phyloP scores from a whole-genome alignment of 2,113 vertebrate genomes.

The Psittacus erithacus region DNA sequence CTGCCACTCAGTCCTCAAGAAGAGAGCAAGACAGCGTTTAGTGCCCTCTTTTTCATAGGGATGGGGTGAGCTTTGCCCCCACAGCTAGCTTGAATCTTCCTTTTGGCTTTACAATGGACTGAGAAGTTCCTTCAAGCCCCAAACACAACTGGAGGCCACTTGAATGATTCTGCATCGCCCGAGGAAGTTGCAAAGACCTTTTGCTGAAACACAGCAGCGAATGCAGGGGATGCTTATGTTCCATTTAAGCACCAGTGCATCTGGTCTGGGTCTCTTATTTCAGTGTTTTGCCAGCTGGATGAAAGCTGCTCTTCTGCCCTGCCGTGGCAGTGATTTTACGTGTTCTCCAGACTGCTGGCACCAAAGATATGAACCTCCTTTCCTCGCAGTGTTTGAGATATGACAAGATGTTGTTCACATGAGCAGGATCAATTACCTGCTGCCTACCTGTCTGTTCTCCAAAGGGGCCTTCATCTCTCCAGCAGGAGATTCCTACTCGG shows the following conservation, averaged over 20 bases:
- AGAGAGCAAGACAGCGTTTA: fast-evolving
- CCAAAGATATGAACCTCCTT: background rate
- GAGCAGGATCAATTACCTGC: constrained; percentile 57
- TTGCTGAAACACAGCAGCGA: background rate
- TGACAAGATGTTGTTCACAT: constrained; percentile 19
- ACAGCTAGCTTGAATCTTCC: background rate
- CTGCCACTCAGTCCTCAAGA: fast-evolving
- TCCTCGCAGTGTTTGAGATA: background rate
- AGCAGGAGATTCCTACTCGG: background rate
- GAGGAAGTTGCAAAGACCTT: background rate
- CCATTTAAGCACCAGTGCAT: background rate
- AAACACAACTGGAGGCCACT: background rate
- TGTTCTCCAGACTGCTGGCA: background rate
- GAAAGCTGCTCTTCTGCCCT: background rate
- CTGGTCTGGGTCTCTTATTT: background rate
- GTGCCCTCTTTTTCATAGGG: background rate
- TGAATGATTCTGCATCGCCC: background rate
- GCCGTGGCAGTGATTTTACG: fast-evolving
- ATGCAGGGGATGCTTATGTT: background rate
- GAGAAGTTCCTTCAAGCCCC: background rate
- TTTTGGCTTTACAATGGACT: background rate
- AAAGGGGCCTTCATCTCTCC: background rate
- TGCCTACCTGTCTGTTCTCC: constrained; percentile 29
- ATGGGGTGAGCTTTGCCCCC: background rate
- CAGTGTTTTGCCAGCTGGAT: background rate